These are phyloP conservation scores for Scopus umbretta DNA, from an alignment of 2,113 vertebrate species.

Conservation along the genomic window DNA sequence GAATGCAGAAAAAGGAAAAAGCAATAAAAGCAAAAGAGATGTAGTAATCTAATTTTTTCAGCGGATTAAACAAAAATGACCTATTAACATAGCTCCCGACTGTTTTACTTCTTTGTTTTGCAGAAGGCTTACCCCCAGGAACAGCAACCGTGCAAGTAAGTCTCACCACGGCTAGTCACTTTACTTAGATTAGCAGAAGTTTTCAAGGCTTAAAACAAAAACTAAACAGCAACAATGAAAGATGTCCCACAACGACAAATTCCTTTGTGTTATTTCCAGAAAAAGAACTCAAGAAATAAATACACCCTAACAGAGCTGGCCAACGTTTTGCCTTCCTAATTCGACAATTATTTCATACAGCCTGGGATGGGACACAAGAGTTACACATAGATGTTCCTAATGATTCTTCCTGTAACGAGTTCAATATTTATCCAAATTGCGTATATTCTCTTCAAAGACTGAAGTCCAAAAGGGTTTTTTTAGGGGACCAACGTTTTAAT, in stretches of 20 bases:
- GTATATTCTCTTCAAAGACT: background rate
- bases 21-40: background rate
- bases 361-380: background rate
- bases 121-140: background rate
- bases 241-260: background rate
- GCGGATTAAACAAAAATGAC: background rate
- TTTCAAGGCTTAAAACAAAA: background rate
- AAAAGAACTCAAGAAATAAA: background rate
- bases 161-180: background rate
- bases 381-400: fast-evolving
- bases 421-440: background rate
- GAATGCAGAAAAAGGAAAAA: background rate
- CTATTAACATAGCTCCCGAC: background rate
- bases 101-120: background rate
- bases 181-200: background rate
- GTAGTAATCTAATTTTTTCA: background rate
- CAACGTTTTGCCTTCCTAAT: background rate
- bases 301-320: background rate
- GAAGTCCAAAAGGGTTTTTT: background rate
- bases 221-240: background rate
- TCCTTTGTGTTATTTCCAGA: background rate
- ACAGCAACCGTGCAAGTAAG: background rate
- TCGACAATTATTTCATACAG: background rate
- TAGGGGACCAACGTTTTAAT: background rate
- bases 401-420: background rate